phyloP scores from a whole-genome alignment of 1,140 invertebrate species.

The Scylla paramamosain region DNA sequence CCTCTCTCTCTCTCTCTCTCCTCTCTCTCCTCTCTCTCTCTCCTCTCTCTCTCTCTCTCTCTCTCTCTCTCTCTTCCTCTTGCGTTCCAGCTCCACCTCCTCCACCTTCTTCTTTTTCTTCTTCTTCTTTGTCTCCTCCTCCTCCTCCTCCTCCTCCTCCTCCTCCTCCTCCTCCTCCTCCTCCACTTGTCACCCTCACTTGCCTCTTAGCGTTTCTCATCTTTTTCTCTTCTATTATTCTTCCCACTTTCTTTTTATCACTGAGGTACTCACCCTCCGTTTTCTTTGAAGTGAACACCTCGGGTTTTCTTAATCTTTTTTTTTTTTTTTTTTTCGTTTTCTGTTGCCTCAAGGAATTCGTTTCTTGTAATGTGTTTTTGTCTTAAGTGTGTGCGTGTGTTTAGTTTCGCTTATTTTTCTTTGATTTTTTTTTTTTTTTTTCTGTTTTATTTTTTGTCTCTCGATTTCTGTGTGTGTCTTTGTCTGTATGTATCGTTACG shows the following conservation, averaged over 20 bases:
- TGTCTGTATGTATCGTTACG: background rate
- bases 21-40: background rate
- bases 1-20: background rate
- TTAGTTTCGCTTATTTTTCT: too few species aligned
- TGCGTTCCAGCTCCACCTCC: background rate
- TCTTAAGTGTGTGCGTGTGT: too few species aligned
- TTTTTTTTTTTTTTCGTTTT: background rate
- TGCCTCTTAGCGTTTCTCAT: background rate
- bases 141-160: background rate
- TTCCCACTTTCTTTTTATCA: background rate
- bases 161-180: constrained; percentile 1
- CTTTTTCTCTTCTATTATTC: background rate
- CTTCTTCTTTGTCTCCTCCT: background rate
- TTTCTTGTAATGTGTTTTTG: too few species aligned
- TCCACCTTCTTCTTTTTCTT: background rate
- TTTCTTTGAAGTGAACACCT: background rate
- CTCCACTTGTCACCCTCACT: background rate
- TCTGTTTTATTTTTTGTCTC: too few species aligned
- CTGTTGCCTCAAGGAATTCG: background rate
- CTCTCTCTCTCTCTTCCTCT: background rate
- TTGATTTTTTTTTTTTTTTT: too few species aligned
- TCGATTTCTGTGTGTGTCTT: background rate
- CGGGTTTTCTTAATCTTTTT: background rate
- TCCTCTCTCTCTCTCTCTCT: background rate
- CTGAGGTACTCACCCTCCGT: too few species aligned